A percentile compares a stretch with the other conserved stretches of the same genome.
Conservation (phyloP, 1,140 invertebrate species). For the Zaprionus davidi region DNA sequence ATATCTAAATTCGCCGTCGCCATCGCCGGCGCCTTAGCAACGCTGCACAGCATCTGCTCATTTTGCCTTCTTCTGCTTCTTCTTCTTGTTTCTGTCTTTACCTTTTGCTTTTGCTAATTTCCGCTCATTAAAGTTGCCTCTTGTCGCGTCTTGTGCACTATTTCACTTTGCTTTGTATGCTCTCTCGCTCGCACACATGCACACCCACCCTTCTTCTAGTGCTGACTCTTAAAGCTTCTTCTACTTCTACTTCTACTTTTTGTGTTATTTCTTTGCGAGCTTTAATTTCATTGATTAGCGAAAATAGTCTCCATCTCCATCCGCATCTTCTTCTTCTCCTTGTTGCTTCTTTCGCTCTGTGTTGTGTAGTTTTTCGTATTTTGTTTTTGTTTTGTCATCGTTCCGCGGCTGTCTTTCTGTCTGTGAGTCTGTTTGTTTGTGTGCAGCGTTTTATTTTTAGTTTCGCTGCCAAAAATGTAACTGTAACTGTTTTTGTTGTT, state of each 20-base stretch:
- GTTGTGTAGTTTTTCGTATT: conserved; percentile 39
- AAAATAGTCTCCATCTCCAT: conserved; percentile 52
- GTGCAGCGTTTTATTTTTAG: conserved; percentile 50
- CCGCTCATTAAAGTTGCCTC: conserved; percentile 82
- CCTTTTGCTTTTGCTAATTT: conserved; percentile 80
- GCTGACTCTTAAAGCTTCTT: conserved; percentile 57
- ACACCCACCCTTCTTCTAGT: not conserved
- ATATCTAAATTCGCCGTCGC: conserved; percentile 39
- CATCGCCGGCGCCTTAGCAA: not conserved
- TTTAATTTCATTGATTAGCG: conserved; percentile 84
- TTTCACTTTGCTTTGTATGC: conserved; percentile 32
- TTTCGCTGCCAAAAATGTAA: conserved; percentile 54
- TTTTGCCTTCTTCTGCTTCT: conserved; percentile 24
- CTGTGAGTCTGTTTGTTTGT: conserved; percentile 36
- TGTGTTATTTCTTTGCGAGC: conserved; percentile 46
- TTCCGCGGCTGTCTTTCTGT: conserved; percentile 31
- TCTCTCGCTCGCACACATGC: not conserved
- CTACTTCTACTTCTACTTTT: conserved; percentile 26
- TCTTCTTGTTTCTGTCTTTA: conserved; percentile 30
- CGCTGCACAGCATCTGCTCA: conserved; percentile 57
- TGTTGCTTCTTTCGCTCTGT: conserved; percentile 24
- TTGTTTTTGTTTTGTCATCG: conserved; percentile 73
- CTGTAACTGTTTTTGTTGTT: conserved; percentile 19
- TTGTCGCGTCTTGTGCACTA: conserved; percentile 55
- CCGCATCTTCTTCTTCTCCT: conserved; percentile 2